Evolutionary conservation across 2,888 invertebrate species (phyloP).

Genomic region (Agriopis leucophaearia): DNA sequence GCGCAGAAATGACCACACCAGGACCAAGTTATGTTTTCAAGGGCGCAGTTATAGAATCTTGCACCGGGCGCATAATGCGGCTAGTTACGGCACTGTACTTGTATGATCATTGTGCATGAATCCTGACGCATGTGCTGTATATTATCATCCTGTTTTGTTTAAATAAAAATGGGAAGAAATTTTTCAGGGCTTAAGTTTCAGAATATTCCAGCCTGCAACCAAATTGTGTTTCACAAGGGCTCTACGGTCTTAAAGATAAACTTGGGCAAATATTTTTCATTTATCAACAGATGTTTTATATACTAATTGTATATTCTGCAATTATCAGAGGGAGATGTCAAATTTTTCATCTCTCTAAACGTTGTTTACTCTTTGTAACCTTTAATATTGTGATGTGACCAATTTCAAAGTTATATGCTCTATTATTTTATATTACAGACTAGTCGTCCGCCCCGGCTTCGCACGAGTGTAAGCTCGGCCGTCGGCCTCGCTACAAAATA

Average conservation of each 20-base stretch:
- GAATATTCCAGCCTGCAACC: conserved; percentile 1
- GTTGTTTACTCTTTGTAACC: conserved; percentile 16
- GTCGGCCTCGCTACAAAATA: too few species aligned
- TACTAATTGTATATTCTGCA: conserved; percentile 13
- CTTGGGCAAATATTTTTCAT: background rate
- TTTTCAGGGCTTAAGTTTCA: conserved; percentile 11
- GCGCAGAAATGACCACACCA: too few species aligned
- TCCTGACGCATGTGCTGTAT: conserved; percentile 73
- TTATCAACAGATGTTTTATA: background rate
- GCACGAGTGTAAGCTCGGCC: too few species aligned
- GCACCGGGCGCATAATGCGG: too few species aligned
- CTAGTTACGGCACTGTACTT: too few species aligned
- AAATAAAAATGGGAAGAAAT: conserved; percentile 20
- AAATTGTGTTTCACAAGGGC: conserved; percentile 23
- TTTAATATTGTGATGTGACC: conserved; percentile 10
- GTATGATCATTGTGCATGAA: conserved; percentile 60
- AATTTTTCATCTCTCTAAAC: conserved; percentile 16
- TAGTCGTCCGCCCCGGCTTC: too few species aligned
- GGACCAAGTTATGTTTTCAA: too few species aligned
- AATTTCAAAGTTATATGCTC: conserved; percentile 8
- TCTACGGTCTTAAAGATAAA: conserved; percentile 5
- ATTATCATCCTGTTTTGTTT: conserved; percentile 40
- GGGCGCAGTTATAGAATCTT: too few species aligned
- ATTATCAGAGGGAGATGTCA: conserved; percentile 13
- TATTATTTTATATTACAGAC: too few species aligned